Percentiles rank a stretch among this genome's conserved stretches.
These are phyloP conservation scores for Hypanus sabinus DNA, from an alignment of 2,113 vertebrate genomes.

Conservation along the genomic window DNA sequence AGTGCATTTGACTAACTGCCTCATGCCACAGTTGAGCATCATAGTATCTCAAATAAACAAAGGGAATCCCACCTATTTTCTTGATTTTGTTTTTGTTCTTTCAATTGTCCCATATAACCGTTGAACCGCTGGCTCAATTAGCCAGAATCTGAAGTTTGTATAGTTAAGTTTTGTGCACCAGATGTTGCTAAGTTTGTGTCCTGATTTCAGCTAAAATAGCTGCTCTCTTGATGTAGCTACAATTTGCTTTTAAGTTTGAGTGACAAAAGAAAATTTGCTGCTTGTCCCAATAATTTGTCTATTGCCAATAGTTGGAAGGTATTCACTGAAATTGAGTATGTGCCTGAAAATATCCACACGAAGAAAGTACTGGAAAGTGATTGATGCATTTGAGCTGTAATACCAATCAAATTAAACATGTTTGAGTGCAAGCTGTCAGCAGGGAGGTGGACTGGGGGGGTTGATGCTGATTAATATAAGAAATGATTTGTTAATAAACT, in stretches of 20 bases:
- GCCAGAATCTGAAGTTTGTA: neutral
- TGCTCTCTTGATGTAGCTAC: neutral
- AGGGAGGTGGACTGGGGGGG: neutral
- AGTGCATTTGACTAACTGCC: too few relatives aligned
- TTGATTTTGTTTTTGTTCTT: too few relatives aligned
- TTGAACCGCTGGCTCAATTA: too few relatives aligned
- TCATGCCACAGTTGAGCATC: too few relatives aligned
- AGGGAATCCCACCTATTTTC: too few relatives aligned
- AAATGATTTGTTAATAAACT: neutral
- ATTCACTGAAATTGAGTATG: neutral
- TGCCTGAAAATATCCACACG: neutral
- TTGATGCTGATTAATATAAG: neutral
- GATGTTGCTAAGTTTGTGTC: neutral
- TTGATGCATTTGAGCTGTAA: neutral
- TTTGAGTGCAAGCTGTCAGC: too few relatives aligned
- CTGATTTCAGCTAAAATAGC: neutral
- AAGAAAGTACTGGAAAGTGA: neutral
- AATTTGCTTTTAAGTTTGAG: neutral
- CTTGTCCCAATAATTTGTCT: neutral
- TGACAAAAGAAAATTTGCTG: neutral
- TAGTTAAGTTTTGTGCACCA: neutral
- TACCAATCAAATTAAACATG: neutral
- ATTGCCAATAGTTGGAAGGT: neutral
- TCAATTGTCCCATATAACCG: too few relatives aligned
- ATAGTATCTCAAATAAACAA: too few relatives aligned